phyloP scores from a whole-genome alignment of 2,888 invertebrate genomes.

The Agrilus cyanescens region DNA sequence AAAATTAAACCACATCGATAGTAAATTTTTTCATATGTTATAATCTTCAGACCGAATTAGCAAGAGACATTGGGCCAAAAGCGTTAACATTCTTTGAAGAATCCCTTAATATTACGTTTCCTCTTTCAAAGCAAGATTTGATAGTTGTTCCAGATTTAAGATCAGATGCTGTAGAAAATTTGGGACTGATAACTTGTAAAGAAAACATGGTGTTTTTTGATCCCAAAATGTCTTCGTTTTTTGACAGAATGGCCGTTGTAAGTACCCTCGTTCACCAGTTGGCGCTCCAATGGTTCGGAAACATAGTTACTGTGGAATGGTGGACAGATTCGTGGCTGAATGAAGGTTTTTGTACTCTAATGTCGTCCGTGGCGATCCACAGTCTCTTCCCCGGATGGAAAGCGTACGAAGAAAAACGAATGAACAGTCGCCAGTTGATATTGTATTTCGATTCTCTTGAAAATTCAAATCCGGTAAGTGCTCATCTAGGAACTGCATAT shows the following conservation, averaged over 20 bases:
- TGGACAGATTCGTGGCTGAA: conserved; percentile 73
- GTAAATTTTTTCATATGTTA: too few species aligned
- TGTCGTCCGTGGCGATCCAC: conserved; percentile 45
- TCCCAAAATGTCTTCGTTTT: conserved; percentile 45
- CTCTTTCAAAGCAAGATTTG: conserved; percentile 68
- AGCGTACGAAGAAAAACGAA: conserved; percentile 44
- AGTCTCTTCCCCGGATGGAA: conserved; percentile 56
- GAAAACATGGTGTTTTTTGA: conserved; percentile 62
- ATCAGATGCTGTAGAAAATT: conserved; percentile 67
- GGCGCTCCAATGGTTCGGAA: conserved; percentile 70
- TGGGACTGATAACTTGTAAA: conserved; percentile 75
- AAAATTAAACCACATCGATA: too few species aligned
- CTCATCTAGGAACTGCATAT: not conserved
- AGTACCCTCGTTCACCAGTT: conserved; percentile 40
- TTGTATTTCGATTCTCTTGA: conserved; percentile 58
- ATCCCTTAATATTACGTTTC: conserved; percentile 61
- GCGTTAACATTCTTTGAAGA: conserved; percentile 61
- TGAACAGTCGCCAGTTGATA: conserved; percentile 46
- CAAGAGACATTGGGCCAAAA: conserved; percentile 61
- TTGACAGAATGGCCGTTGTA: conserved; percentile 51
- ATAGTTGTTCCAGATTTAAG: conserved; percentile 69
- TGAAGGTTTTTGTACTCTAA: conserved; percentile 65
- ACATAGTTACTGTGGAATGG: conserved; percentile 73
- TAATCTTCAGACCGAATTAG: conserved; percentile 52
- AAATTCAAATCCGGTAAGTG: conserved; percentile 64